Base-by-base conservation (phyloP, 2,888 invertebrate species). In the Pseudoips prasinana region DNA sequence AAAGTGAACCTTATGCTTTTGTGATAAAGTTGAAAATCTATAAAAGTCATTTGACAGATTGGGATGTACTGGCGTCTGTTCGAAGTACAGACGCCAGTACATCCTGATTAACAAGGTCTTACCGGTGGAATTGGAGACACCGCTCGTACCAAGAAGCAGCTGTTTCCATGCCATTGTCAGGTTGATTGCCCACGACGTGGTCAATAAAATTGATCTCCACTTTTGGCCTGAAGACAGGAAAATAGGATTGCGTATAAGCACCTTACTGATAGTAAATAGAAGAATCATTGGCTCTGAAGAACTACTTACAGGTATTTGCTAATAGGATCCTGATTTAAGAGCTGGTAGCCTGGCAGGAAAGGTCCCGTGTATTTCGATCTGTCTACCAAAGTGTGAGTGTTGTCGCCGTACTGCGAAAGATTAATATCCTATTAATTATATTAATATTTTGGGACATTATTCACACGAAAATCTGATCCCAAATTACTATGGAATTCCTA, bases 101-200 rank as follows among this genome's bases (percentile, higher is more conserved):
- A n/a, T n/a, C n/a, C n/a, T n/a, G n/a, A n/a, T n/a, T n/a, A n/a
- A n/a, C n/a, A n/a, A n/a, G n/a, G n/a, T 14, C 27, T 41, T 57
- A 87, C 89, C 89, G 91, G 71, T 92, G 92, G 62, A 92, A 92
- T 60, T 91, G 91, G 33, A 92, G 68, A 25, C 90, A 86, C 3
- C 87, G 77, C 48, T 92, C 92, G 56, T 92, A 92, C 99, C 99
- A 99, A 60, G 95, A 92, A 0, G 95, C 97, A 0, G 93, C 94
- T 19, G 91, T 86, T 74, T 96, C 96, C 99, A 99, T 99, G 56
- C 93, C 90, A 25, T 93, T 82, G 63, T 98, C 96, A 0, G 98
- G 98, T 77, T 99, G 98, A 80, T 99, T 99, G 1, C 98, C 98
- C 3, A 99, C 99, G 29, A 97, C 94, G 72, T 99, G 99, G 76